These are phyloP conservation scores for Nomada hirtipes DNA, from an alignment of 2,888 invertebrate species.

Conservation along the genomic window DNA sequence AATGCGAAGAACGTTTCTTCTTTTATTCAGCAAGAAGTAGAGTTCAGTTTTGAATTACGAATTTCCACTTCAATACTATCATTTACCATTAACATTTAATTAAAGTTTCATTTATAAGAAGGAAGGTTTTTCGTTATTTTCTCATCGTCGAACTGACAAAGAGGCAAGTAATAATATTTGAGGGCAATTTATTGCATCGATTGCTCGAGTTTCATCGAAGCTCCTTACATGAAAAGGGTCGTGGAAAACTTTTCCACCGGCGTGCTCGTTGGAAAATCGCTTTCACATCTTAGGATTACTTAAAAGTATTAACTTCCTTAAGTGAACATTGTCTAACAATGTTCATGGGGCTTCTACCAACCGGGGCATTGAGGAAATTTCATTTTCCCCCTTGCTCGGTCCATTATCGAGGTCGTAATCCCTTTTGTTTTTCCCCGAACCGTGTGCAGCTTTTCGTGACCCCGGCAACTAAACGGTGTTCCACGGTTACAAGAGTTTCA, in stretches of 20 bases:
- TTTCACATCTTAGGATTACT: background rate
- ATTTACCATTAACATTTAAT: too few relatives aligned
- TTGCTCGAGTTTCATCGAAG: background rate
- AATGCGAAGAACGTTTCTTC: too few relatives aligned
- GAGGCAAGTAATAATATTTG: too few relatives aligned
- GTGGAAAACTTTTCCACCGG: background rate
- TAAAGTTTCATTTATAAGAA: too few relatives aligned
- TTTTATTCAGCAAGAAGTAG: too few relatives aligned
- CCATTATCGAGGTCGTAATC: slow-evolving; percentile 18
- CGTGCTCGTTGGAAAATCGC: background rate
- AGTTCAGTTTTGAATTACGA: too few relatives aligned
- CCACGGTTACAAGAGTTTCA: slow-evolving; percentile 2
- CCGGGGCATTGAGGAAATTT: background rate
- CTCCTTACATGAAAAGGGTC: background rate
- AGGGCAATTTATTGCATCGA: background rate
- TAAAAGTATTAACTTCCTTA: slow-evolving; percentile 9
- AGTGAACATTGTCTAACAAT: background rate
- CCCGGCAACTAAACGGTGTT: background rate
- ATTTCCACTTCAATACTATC: too few relatives aligned
- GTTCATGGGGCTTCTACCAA: background rate
- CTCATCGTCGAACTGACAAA: too few relatives aligned
- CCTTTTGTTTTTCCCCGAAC: slow-evolving; percentile 19
- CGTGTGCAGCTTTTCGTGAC: slow-evolving; percentile 7
- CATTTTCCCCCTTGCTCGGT: slow-evolving; percentile 3
- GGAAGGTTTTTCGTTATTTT: too few relatives aligned